Evolutionary conservation across 1,140 invertebrate species (phyloP), one percentile per base, ranked within the genome.

Genomic region (Drosophila orena): DNA sequence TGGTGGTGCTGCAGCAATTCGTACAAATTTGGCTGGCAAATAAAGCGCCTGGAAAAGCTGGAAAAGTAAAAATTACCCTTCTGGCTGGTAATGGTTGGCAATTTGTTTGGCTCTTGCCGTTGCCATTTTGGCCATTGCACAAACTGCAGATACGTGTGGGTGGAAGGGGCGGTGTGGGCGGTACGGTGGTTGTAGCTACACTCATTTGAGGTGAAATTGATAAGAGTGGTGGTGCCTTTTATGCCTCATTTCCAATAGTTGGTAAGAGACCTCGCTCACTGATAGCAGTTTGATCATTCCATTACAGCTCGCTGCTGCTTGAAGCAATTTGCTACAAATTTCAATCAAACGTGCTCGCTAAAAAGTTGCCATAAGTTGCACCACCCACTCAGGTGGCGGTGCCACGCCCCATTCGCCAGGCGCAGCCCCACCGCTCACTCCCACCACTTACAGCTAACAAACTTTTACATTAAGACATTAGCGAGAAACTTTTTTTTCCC

Each of bases 401-500:
- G 34, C 47, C 24, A 47, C 59, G 24, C 43, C 75, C n/a, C 40
- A 12, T 11, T n/a, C 4, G 6, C 17, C 17, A 4, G 3, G 12
- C 12, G 12, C 12, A 11, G 8, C 17, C 17, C 40, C 58, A n/a
- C 14, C 20, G 24, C 40, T 10, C 17, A 42, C 43, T 20, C 56
- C 56, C 35, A 58, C 60, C 73, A 69, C 74, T 71, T 72, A 68
- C 43, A 46, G 79, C 80, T 78, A 79, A 89, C 85, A 89, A 89
- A 89, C 84, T 89, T 89, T 89, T 89, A 83, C 84, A 89, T 89
- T 89, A 89, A 89, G 84, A 89, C 84, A 89, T 89, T 89, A 89
- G 84, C 84, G 84, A 57, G 78, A 89, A 89, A 79, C 68, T 89
- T 90, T 79, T 79, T 79, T 65, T 76, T 69, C 49, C 24, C 20